A percentile compares a stretch with the other conserved stretches of the same genome.
phyloP scores from a whole-genome alignment of 2,888 invertebrate genomes.

The Stenichneumon culpator region DNA sequence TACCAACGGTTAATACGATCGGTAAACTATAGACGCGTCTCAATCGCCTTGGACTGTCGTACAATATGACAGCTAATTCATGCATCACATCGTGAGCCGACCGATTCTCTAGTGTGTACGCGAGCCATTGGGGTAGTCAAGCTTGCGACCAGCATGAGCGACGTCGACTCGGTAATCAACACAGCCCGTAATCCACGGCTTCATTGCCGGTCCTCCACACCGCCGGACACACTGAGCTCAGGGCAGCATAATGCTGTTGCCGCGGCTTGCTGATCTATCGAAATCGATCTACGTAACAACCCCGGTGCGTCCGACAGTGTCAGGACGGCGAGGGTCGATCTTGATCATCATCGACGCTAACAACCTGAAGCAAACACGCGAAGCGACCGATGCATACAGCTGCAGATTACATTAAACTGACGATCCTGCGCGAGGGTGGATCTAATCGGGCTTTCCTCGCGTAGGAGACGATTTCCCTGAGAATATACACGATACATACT shows the following conservation, averaged over 20 bases:
- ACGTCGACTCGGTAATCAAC: constrained; percentile 70
- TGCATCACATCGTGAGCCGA: constrained; percentile 22
- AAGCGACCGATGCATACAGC: not conserved
- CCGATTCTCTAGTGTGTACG: constrained; percentile 25
- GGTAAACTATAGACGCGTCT: constrained; percentile 1
- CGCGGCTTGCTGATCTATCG: constrained; percentile 59
- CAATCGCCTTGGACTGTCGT: not conserved
- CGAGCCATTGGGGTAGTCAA: constrained; percentile 13
- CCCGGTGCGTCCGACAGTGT: constrained; percentile 29
- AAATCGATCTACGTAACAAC: constrained; percentile 44
- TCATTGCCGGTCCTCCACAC: constrained; percentile 45
- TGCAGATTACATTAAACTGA: not conserved
- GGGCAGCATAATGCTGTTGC: constrained; percentile 45
- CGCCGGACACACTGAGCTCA: constrained; percentile 30
- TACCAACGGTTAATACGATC: not conserved
- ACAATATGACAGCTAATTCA: constrained; percentile 37
- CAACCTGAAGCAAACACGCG: not conserved
- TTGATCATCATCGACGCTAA: constrained; percentile 2
- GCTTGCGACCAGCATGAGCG: constrained; percentile 8
- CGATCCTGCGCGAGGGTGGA: not conserved
- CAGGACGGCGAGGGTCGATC: constrained; percentile 10
- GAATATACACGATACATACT: too few species aligned
- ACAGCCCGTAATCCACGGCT: constrained; percentile 66
- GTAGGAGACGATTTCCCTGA: not conserved
- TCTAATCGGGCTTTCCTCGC: not conserved